Evolutionary conservation across 2,113 vertebrate genomes (phyloP).

Genomic region (Mystacornis crossleyi): DNA sequence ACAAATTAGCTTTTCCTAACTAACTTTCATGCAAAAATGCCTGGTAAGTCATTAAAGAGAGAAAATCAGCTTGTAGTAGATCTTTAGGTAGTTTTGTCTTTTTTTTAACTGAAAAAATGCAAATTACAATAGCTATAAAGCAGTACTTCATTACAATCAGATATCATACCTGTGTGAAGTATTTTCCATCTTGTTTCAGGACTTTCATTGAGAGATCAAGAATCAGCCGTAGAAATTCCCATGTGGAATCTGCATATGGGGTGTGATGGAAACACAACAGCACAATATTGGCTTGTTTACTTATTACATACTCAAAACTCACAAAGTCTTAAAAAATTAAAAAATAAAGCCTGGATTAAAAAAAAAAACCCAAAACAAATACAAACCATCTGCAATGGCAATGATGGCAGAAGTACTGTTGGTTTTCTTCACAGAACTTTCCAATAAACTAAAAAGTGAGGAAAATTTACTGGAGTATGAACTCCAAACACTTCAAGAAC

Average conservation of each 20-base stretch:
- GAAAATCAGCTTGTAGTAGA: background rate
- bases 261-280: background rate
- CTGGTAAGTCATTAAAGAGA: background rate
- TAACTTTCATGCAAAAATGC: background rate
- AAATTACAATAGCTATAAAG: background rate
- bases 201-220: constrained; percentile 97
- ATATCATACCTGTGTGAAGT: constrained; percentile 91
- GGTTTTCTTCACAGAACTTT: background rate
- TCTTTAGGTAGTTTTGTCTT: background rate
- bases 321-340: background rate
- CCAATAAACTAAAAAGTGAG: background rate
- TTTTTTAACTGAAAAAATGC: background rate
- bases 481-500: background rate
- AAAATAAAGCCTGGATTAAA: background rate
- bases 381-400: background rate
- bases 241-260: constrained; percentile 86
- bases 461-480: background rate
- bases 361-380: background rate
- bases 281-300: background rate
- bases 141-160: background rate
- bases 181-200: constrained; percentile 91
- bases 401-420: background rate
- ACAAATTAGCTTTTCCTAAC: background rate
- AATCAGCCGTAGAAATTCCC: constrained; percentile 97
- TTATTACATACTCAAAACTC: background rate